Percentiles rank a stretch among this genome's conserved stretches.
Evolutionary conservation across 2,888 invertebrate genomes (phyloP).

Genomic region (Blera fallax): DNA sequence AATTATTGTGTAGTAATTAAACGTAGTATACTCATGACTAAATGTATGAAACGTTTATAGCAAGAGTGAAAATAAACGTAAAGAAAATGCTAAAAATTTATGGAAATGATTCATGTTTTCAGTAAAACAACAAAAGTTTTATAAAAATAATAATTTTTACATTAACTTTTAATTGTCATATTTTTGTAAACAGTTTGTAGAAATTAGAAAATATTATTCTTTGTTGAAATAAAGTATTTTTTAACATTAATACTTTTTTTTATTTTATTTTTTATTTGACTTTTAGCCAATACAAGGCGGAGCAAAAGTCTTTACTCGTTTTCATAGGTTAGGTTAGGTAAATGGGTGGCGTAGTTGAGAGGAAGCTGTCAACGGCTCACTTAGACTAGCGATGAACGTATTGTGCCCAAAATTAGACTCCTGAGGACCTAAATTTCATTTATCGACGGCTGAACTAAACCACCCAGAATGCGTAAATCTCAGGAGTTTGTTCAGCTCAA

Average conservation of each 20-base stretch:
- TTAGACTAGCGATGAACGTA: too few species aligned
- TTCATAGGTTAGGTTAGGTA: too few species aligned
- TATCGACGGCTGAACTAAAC: too few species aligned
- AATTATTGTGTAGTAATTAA: slow-evolving; percentile 47
- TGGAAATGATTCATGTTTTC: background rate
- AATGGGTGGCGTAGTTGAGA: too few species aligned
- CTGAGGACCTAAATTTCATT: too few species aligned
- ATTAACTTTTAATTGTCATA: slow-evolving; percentile 62
- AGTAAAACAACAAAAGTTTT: slow-evolving; percentile 4
- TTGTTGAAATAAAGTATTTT: slow-evolving; percentile 62
- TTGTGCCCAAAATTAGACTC: too few species aligned
- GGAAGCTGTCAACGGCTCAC: too few species aligned
- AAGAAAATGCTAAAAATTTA: background rate
- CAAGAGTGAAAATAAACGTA: slow-evolving; percentile 13
- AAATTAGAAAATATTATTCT: slow-evolving; percentile 36
- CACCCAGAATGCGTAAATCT: too few species aligned
- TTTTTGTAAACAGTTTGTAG: slow-evolving; percentile 67
- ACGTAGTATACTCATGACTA: slow-evolving; percentile 49
- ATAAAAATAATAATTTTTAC: slow-evolving; percentile 35
- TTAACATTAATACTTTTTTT: slow-evolving; percentile 1
- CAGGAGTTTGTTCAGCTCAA: too few species aligned
- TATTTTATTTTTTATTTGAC: background rate
- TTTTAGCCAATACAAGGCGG: background rate
- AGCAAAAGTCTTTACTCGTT: too few species aligned
- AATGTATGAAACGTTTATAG: slow-evolving; percentile 31